Evolutionary conservation across 2,888 invertebrate species (phyloP), one percentile per base, ranked within the genome.

Genomic region (Bombylius discolor): DNA sequence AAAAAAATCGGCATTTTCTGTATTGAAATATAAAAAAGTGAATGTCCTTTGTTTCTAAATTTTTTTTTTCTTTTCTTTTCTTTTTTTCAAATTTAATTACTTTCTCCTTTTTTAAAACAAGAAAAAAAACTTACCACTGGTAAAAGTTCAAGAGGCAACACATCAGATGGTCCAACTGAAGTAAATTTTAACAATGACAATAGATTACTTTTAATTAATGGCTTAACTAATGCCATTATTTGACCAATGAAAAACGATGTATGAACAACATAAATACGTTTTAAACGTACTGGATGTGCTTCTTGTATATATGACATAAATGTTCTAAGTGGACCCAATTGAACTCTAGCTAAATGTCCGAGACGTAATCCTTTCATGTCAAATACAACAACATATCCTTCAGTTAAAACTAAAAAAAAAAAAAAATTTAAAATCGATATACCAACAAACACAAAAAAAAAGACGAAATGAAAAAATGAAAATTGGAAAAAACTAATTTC

Each of bases 231-330:
- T 53, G 81, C 77, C 82, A 83, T 82, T 32, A 83, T 78, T 69
- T 83, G 83, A 67, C 83, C 81, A 63, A 84, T 81, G 73, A 82
- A 83, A 50, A 80, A 79, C 7, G 82, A 81, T 1, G 83, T 81
- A 67, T 84, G 81, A 48, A 84, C 77, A 1, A 84, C 78, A 68
- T 83, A 83, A 63, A 84, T 79, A 64, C 78, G 80, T 70, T 81
- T 83, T 23, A 84, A 74, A 56, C 83, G 78, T 51, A 79, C 81
- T 1, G 84, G 83, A 66, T 83, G 83, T 0, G 81, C 84, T 65
- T 81, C 83, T 78, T 84, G 84, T 62, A 83, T 83, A 66, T 83
- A 83, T 60, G 77, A 69, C 81, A 84, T 82, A 66, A 83, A 83
- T 4, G 81, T 79, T 61, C 81, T 72, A 34, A 83, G 66, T 4